phyloP scores from a whole-genome alignment of 2,113 vertebrate genomes.

The Gymnobelideus leadbeateri region DNA sequence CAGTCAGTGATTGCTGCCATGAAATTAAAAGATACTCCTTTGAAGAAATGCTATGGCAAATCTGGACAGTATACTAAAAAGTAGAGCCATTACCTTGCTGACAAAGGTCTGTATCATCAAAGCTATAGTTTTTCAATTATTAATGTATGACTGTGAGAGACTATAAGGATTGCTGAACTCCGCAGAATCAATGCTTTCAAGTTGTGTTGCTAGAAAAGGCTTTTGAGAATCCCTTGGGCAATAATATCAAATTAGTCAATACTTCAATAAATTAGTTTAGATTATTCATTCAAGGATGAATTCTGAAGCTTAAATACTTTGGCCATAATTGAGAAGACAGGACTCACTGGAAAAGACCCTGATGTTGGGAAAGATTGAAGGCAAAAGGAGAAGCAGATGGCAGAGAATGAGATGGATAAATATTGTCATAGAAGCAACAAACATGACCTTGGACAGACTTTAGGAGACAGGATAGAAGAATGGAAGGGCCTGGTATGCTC shows the following conservation, averaged over 20 bases:
- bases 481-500: too few relatives aligned
- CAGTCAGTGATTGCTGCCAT: background rate
- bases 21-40: background rate
- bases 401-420: background rate
- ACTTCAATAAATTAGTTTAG: background rate
- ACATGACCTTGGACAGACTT: background rate
- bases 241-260: background rate
- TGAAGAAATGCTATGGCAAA: background rate
- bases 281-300: background rate
- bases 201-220: too few relatives aligned
- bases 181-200: too few relatives aligned
- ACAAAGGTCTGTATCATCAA: too few relatives aligned
- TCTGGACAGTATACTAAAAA: background rate
- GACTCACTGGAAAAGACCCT: background rate
- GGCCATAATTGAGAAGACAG: background rate
- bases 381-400: background rate
- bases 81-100: too few relatives aligned
- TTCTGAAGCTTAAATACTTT: background rate
- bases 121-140: too few relatives aligned
- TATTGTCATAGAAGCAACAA: background rate
- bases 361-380: background rate
- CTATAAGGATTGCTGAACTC: too few relatives aligned
- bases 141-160: too few relatives aligned
- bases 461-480: background rate
- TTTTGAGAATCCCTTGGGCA: background rate